These are phyloP conservation scores for Branchellion lobata DNA, from an alignment of 2,888 invertebrate genomes.

Conservation along the genomic window DNA sequence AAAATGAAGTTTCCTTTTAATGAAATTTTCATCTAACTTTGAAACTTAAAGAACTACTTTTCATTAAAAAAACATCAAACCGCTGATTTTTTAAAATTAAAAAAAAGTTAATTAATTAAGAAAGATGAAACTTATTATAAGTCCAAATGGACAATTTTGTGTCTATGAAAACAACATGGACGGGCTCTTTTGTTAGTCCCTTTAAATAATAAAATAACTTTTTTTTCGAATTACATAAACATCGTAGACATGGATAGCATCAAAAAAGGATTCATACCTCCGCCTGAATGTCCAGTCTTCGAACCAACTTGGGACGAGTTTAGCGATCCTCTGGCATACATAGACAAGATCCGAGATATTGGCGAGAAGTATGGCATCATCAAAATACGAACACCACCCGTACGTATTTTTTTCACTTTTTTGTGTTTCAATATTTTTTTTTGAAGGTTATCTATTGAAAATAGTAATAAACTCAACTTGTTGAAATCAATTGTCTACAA, in stretches of 20 bases:
- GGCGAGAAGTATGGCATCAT: constrained; percentile 96
- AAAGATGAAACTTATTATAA: no score
- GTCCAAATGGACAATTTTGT: no score
- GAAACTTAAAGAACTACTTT: no score
- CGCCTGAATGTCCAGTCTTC: constrained; percentile 93
- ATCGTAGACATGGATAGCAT: background rate
- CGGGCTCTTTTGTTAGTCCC: constrained; percentile 5
- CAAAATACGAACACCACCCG: constrained; percentile 94
- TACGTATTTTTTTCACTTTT: constrained; percentile 55
- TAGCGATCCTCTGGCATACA: constrained; percentile 90
- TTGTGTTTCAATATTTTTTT: background rate
- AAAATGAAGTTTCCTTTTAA: no score
- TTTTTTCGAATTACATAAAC: background rate
- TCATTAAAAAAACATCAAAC: background rate
- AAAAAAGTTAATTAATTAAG: no score
- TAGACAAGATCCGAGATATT: constrained; percentile 89
- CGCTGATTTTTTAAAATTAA: background rate
- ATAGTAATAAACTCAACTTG: background rate
- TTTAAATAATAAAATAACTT: background rate
- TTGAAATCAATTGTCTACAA: background rate
- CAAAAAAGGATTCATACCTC: constrained; percentile 66
- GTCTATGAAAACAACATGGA: constrained; percentile 16
- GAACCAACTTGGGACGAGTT: constrained; percentile 92
- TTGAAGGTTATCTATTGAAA: background rate
- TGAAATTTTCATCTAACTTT: no score